Conservation (phyloP, 37 sponge, comb jelly and placozoan species). For the Diacarnus erythraeanus region DNA sequence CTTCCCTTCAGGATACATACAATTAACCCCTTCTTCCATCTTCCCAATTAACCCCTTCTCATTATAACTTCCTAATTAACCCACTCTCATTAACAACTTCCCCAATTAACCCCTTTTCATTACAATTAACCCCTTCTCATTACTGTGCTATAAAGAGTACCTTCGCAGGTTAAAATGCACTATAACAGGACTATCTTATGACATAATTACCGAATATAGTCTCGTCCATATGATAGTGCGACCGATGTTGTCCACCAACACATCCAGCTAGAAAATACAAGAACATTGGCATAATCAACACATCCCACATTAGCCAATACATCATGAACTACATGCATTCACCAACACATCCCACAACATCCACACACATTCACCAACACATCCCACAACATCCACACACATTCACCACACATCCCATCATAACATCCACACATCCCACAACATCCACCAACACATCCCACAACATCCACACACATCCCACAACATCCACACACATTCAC, state of each 20-base stretch:
- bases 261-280: conserved; percentile 51
- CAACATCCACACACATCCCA: not conserved
- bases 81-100: no score
- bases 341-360: conserved; percentile 13
- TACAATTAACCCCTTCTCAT: no score
- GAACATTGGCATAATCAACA: not conserved
- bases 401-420: not conserved
- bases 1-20: no score
- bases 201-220: conserved; percentile 24
- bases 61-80: no score
- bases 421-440: not conserved
- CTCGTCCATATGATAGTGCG: conserved; percentile 61
- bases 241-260: conserved; percentile 67
- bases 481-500: not conserved
- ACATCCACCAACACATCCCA: not conserved
- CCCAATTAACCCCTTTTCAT: no score
- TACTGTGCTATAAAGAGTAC: no score
- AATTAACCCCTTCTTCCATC: no score
- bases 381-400: not conserved
- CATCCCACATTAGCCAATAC: conserved; percentile 15
- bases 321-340: not conserved
- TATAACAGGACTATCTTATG: no score
- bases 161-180: no score
- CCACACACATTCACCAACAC: conserved; percentile 35
- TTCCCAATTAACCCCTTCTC: no score